Base-by-base conservation (phyloP, 1,140 invertebrate species). In the Globodera ellingtonae region DNA sequence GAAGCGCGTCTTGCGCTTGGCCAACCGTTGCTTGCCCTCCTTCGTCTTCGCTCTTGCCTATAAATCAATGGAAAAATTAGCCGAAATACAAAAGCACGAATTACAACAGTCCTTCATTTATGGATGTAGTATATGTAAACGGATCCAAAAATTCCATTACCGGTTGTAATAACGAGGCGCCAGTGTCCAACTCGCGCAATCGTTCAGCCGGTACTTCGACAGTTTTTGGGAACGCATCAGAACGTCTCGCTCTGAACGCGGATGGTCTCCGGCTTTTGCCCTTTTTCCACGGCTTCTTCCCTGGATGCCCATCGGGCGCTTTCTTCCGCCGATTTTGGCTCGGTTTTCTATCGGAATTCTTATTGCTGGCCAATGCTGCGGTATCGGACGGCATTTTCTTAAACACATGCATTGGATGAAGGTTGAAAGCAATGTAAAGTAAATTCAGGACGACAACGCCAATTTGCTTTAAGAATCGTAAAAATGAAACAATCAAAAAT, bases 1-100 rank as follows among this genome's bases (percentile, higher is more conserved):
- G 44, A 87, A 81, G 56, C 79, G 74, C 21, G 78, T 48, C 72
- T 87, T 86, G 18, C 79, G 79, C 70, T 80, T 77, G 46, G 35
- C 69, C 47, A 82, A 52, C 7, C 81, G 82, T 10, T 83, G 50
- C n/a, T 69, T 72, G 3, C 79, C 81, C 24, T 82, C 56, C 18
- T 75, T 82, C 4, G 81, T 82, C 46, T 78, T 82, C n/a, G 81
- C 81, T 35, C 81, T 82, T 59, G 71, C 70, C 80, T 81, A 24
- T 13, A 81, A 79, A 48, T 35, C 35, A 35, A 35, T 35, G 35
- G 35, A 13, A 56, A 47, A 75, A 52, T n/a, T 13, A 21, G 56
- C 15, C 15, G 18, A 66, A 13, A 46, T 72, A 75, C 15, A 75
- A 75, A 10, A 24, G 1, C 24, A 77, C 18, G 6, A 81, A 81